Evolutionary conservation across 2,888 invertebrate genomes (phyloP).

Genomic region (Galerucella calmariensis): DNA sequence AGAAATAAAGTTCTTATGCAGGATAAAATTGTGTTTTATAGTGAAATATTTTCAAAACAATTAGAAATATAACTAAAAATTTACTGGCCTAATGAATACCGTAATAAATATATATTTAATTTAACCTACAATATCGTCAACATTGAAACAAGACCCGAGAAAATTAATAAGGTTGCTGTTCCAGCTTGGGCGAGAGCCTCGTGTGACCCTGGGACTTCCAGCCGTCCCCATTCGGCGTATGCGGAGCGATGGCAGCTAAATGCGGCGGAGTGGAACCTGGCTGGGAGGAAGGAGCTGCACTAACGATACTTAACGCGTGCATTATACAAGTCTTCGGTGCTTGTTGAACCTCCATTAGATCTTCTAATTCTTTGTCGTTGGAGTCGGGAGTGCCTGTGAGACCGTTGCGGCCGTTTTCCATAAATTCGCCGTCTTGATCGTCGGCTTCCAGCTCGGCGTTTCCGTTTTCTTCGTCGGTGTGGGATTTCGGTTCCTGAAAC

Average conservation of each 20-base stretch:
- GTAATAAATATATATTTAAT: slow-evolving; percentile 43
- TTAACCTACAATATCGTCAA: slow-evolving; percentile 43
- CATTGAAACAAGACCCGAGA: slow-evolving; percentile 36
- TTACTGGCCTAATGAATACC: slow-evolving; percentile 9
- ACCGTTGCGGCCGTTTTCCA: slow-evolving; percentile 66
- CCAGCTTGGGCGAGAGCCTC: slow-evolving; percentile 59
- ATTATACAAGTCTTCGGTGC: slow-evolving; percentile 68
- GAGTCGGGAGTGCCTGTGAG: slow-evolving; percentile 67
- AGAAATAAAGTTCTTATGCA: too few relatives aligned
- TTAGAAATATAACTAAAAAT: too few relatives aligned
- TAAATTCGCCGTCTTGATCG: slow-evolving; percentile 65
- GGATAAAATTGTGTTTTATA: too few relatives aligned
- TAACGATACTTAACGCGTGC: slow-evolving; percentile 69
- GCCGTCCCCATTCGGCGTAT: slow-evolving; percentile 58
- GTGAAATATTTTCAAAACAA: too few relatives aligned
- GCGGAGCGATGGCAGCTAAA: slow-evolving; percentile 61
- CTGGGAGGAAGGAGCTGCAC: slow-evolving; percentile 60
- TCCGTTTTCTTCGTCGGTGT: slow-evolving; percentile 59
- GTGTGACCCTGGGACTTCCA: slow-evolving; percentile 62
- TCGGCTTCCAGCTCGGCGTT: slow-evolving; percentile 41
- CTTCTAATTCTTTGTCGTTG: slow-evolving; percentile 68
- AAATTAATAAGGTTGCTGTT: slow-evolving; percentile 60
- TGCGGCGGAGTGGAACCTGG: slow-evolving; percentile 61
- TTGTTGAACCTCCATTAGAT: slow-evolving; percentile 67
- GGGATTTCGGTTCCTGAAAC: slow-evolving; percentile 60